Conservation (phyloP, 2,888 invertebrate species). For the Ophraella communa region DNA sequence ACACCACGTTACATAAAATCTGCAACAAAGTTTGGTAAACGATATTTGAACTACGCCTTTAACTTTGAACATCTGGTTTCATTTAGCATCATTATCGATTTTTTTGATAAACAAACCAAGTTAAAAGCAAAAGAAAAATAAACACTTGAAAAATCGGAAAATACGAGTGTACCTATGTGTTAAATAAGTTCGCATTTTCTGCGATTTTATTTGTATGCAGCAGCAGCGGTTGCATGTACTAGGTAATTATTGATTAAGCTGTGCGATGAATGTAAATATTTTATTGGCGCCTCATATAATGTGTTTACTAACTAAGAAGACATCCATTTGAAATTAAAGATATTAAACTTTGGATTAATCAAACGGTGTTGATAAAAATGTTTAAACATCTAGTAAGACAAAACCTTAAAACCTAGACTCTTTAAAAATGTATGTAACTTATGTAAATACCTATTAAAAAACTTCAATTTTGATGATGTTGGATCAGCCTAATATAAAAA, state of each 20-base stretch:
- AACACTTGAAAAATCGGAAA: constrained; percentile 5
- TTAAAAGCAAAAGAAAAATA: not conserved
- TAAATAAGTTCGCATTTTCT: constrained; percentile 2
- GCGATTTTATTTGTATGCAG: not conserved
- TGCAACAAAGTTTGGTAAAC: constrained; percentile 6
- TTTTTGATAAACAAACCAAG: constrained; percentile 1
- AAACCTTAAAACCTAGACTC: too few species aligned
- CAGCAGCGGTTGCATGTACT: not conserved
- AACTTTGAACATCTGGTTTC: constrained; percentile 7
- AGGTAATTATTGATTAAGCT: constrained; percentile 5
- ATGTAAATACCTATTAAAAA: too few species aligned
- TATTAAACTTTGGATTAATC: not conserved
- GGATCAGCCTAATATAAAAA: too few species aligned
- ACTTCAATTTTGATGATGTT: too few species aligned
- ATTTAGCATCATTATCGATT: constrained; percentile 8
- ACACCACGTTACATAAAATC: constrained; percentile 13
- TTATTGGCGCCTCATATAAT: constrained; percentile 6
- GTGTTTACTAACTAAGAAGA: not conserved
- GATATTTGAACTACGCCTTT: constrained; percentile 3
- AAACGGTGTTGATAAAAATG: too few species aligned
- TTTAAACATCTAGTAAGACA: too few species aligned
- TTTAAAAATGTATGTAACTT: too few species aligned
- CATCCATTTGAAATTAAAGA: not conserved
- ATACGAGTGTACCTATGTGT: not conserved
- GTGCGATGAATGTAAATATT: constrained; percentile 7